Evolutionary conservation across 2,797 vertebrate genomes (phyloP), one percentile per base, ranked within the genome.

Genomic region (Falco cherrug): DNA sequence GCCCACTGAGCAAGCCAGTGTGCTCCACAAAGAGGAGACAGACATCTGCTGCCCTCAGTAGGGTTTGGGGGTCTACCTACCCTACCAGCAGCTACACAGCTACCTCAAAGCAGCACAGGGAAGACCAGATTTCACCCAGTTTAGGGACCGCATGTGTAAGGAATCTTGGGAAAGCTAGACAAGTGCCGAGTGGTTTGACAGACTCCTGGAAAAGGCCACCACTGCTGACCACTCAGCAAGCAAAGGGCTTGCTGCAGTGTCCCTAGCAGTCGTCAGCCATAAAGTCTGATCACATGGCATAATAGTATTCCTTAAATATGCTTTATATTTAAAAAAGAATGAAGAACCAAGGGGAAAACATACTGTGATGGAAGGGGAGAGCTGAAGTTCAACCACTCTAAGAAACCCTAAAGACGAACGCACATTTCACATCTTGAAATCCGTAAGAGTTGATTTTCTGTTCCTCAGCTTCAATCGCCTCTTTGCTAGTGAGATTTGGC

Each of bases 401-500:
- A 92, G 65, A 89, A 93, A 70, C 71, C 73, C 73, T 75, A 25
- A 89, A 91, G 89, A 93, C 73, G 84, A 94, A 90, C 8, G n/a
- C 43, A 68, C 39, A 47, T 83, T 75, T 93, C 84, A 69, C 31
- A 54, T 78, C 84, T 63, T 80, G 77, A 78, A 86, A 71, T 69
- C 77, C 53, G 35, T n/a, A 65, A 50, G 57, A 91, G 89, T 57
- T 92, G 84, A 75, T 91, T 91, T 96, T 88, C 76, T 87, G 76
- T 92, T 94, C 61, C 80, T 87, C 79, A 60, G 84, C 89, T 84
- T 91, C 87, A 88, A 71, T 96, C 69, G 51, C 76, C 69, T 75
- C 87, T 91, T 92, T 76, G 76, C 86, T 88, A 88, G 73, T 24
- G 56, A 92, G 92, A 86, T 77, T 73, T 93, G 90, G 95, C 95